These are phyloP conservation scores for Nematolebias whitei DNA, from an alignment of 2,113 vertebrate genomes.

Conservation along the genomic window DNA sequence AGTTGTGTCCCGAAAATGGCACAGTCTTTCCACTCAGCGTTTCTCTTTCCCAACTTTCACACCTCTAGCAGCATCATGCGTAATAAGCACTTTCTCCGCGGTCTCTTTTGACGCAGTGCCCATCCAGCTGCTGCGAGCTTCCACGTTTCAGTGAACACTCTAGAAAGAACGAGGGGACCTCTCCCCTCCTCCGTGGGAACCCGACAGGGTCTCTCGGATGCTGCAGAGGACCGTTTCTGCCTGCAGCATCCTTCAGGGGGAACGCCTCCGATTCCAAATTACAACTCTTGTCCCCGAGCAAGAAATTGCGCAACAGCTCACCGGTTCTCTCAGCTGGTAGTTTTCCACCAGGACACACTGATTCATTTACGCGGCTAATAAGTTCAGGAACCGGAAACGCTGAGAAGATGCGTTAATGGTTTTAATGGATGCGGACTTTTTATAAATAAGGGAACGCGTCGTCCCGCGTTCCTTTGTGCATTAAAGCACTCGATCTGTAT, in stretches of 20 bases:
- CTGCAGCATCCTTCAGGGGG: slow-evolving; percentile 48
- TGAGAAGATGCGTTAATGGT: slow-evolving; percentile 1
- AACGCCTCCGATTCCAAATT: slow-evolving; percentile 41
- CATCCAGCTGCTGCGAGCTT: slow-evolving; percentile 29
- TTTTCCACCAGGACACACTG: slow-evolving; percentile 26
- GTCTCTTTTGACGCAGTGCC: slow-evolving; percentile 77
- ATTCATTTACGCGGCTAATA: slow-evolving; percentile 8
- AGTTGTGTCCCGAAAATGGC: slow-evolving; percentile 11
- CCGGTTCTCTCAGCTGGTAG: slow-evolving; percentile 16
- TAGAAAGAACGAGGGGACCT: no score
- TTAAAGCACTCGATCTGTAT: slow-evolving; percentile 2
- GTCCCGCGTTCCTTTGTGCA: background rate
- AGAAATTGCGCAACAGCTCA: slow-evolving; percentile 57
- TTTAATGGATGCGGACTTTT: background rate
- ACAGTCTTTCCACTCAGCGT: background rate
- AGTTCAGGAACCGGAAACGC: slow-evolving; percentile 11
- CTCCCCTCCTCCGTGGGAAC: no score
- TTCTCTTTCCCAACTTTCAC: slow-evolving; percentile 18
- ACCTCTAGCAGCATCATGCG: slow-evolving; percentile 19
- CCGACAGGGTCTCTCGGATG: no score
- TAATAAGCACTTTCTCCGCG: slow-evolving; percentile 46
- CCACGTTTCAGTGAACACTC: background rate
- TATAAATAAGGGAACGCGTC: slow-evolving; percentile 3
- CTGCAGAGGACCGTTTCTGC: background rate
- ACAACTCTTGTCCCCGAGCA: slow-evolving; percentile 41